Conservation (phyloP, 1,140 invertebrate species). For the Drosophila pachea region DNA sequence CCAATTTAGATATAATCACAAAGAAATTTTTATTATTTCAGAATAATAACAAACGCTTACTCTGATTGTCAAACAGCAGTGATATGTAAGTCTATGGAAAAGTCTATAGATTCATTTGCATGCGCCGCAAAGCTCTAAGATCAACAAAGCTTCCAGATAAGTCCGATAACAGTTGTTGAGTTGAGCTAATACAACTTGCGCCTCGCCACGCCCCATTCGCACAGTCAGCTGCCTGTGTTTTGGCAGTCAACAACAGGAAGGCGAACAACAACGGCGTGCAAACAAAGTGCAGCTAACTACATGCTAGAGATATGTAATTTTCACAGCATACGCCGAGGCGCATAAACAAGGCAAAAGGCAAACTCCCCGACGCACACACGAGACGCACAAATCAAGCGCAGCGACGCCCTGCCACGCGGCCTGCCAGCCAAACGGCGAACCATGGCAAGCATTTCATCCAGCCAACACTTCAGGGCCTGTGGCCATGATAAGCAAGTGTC, state of each 20-base stretch:
- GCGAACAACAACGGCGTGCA: neutral
- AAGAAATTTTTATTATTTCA: too few species aligned
- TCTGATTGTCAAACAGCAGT: too few species aligned
- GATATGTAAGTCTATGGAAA: neutral
- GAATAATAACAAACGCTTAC: neutral
- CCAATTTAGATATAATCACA: conserved; percentile 7
- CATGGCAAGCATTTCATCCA: conserved; percentile 45
- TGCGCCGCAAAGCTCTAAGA: neutral
- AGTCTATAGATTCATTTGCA: neutral
- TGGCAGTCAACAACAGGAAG: conserved; percentile 13
- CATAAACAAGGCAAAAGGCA: conserved; percentile 24
- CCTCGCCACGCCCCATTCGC: neutral
- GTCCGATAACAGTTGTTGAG: neutral
- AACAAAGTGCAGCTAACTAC: conserved; percentile 11
- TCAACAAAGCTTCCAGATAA: neutral
- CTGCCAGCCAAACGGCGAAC: conserved; percentile 32
- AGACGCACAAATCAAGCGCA: conserved; percentile 58
- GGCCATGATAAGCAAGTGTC: conserved; percentile 56
- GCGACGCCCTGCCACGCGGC: neutral
- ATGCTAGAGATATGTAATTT: conserved; percentile 32
- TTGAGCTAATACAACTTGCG: neutral
- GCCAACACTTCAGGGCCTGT: conserved; percentile 10
- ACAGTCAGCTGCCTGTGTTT: conserved; percentile 9
- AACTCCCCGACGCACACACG: conserved; percentile 15
- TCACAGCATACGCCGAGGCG: conserved; percentile 24